Conservation (phyloP, 2,797 vertebrate species). For the Oreochromis grahami region DNA sequence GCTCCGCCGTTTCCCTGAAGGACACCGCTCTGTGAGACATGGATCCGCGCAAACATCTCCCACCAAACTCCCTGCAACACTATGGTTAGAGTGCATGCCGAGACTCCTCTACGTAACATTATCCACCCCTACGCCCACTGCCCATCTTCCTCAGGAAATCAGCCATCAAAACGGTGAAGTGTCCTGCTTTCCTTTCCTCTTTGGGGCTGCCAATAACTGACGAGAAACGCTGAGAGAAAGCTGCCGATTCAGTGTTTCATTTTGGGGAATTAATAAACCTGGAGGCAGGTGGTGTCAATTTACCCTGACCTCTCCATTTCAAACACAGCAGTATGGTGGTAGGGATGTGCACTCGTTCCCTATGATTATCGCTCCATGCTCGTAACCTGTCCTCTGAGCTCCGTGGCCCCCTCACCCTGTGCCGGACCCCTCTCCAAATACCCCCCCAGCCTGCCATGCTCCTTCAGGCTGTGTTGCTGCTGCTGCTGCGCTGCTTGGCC, state of each 20-base stretch:
- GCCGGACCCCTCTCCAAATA: conserved; percentile 60
- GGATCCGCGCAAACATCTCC: conserved; percentile 36
- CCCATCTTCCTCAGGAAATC: conserved; percentile 39
- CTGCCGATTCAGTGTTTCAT: background rate
- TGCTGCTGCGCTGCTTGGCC: conserved; percentile 81
- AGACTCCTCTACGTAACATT: conserved; percentile 40
- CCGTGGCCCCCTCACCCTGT: conserved; percentile 71
- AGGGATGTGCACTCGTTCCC: conserved; percentile 35
- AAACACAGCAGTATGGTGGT: conserved; percentile 4
- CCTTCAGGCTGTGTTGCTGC: conserved; percentile 72
- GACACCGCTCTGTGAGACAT: conserved; percentile 46
- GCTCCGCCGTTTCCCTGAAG: conserved; percentile 1
- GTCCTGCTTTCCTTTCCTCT: conserved; percentile 24
- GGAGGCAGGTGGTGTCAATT: background rate
- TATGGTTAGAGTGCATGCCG: conserved; percentile 60
- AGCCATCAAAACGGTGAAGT: conserved; percentile 30
- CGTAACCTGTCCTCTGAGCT: conserved; percentile 67
- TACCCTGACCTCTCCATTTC: background rate
- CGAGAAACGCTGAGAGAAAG: conserved; percentile 34
- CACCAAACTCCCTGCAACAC: conserved; percentile 38
- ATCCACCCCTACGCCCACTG: conserved; percentile 26
- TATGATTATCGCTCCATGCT: conserved; percentile 80
- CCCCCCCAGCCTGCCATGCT: conserved; percentile 82
- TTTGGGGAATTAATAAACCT: background rate
- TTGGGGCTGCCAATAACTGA: conserved; percentile 29